phyloP scores from a whole-genome alignment of 1,140 invertebrate species.

The Tetraneura akinire region DNA sequence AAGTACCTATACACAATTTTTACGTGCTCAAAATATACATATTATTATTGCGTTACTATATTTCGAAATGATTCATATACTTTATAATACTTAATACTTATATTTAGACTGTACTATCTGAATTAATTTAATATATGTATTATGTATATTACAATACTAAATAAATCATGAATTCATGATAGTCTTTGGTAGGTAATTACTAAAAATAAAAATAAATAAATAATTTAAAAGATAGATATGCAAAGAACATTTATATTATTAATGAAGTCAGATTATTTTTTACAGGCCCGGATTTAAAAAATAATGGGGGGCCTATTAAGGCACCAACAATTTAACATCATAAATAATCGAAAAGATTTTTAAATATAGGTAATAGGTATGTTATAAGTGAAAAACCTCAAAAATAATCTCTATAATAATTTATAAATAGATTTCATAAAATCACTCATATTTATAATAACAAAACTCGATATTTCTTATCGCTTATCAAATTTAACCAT shows the following conservation, averaged over 20 bases:
- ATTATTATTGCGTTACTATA: neutral
- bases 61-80: conserved; percentile 6
- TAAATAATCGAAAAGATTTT: too few relatives aligned
- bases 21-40: conserved; percentile 20
- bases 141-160: neutral
- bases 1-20: neutral
- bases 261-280: conserved; percentile 37
- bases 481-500: too few relatives aligned
- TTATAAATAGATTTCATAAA: too few relatives aligned
- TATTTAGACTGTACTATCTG: neutral
- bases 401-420: too few relatives aligned
- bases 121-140: neutral
- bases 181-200: neutral
- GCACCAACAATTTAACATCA: too few relatives aligned
- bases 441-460: too few relatives aligned
- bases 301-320: too few relatives aligned
- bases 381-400: too few relatives aligned
- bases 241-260: conserved; percentile 3
- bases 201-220: neutral
- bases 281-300: too few relatives aligned
- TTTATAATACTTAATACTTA: neutral
- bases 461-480: too few relatives aligned
- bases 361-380: too few relatives aligned
- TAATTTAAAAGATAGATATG: neutral
- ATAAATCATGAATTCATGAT: neutral